Base-by-base conservation (phyloP, 2,888 invertebrate genomes). In the Thyatira batis region DNA sequence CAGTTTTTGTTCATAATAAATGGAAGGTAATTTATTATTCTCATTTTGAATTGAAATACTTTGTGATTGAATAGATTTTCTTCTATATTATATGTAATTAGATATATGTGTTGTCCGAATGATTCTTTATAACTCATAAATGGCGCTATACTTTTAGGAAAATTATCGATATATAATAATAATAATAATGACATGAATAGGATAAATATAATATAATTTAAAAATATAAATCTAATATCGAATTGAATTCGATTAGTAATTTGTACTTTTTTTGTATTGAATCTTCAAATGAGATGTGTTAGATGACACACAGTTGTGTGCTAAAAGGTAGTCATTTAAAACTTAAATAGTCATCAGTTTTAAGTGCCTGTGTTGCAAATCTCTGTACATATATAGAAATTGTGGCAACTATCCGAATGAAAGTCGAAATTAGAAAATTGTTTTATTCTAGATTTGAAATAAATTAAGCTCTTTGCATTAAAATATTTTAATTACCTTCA, bases 11-110 rank as follows among this genome's bases (percentile, higher is more conserved):
- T 28, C 20, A 27, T 13, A 27, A 45, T 13, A 21, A 48, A 58
- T 49, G 39, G 54, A 48, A 53, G 57, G 54, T 57, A 21, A 46
- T 52, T 52, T 50, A 52, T 52, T 57, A 48, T 58, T 44, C 50
- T 51, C 56, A 55, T 64, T 67, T 13, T 28, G 17, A 27, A 27
- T 20, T 28, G 27, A 57, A 56, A 60, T 71, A 27, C 50, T 43
- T 60, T 59, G 58, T 59, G 44, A 55, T 63, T 57, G 46, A 50
- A 51, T 65, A 45, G 55, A 53, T 50, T 57, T 71, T 58, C 52
- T 63, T 39, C 57, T 69, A 54, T 55, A 49, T 55, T 52, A 52
- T 45, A 62, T 56, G 50, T 58, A 52, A 55, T 51, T 60, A 65
- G 61, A 60, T 60, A n/a, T 45, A 33, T 46, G 49, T 28, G 30